Evolutionary conservation across 2,113 vertebrate genomes (phyloP), one percentile per base, ranked within the genome.

Genomic region (Asarcornis scutulata): DNA sequence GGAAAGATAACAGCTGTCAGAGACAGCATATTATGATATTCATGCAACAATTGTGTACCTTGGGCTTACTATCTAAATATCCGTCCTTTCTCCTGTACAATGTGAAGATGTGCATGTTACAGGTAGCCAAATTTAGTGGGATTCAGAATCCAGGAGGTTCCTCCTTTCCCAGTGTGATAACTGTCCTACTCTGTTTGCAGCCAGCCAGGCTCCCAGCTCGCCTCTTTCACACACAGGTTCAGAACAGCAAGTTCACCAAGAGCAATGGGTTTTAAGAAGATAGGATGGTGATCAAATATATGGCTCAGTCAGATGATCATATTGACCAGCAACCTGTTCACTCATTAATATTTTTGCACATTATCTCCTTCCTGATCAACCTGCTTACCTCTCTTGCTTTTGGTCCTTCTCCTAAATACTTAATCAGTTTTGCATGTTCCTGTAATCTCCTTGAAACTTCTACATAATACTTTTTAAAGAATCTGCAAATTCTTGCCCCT

Each of bases 1-100:
- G 25, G 34, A 34, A 25, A 53, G 48, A 7, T 25, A 11, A 38
- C 42, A 32, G 11, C 18, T 52, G 50, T 52, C 50, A 52, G 23
- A 88, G 27, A 17, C 17, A 26, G 40, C 20, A 11, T 3, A 14
- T 16, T 1, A 44, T 25, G 32, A 27, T 9, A 13, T 1, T 18
- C 0, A 0, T 17, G 13, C 10, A 44, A 25, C 2, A 36, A 1
- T 11, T 26, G 12, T 36, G 17, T 42, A 21, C 6, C 17, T 62
- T 29, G 8, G 2, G 32, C 66, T 69, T 31, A 31, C 27, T 32
- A 7, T 25, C 68, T 87, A 18, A 3, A 4, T 31, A 11, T 11
- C 11, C 9, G 32, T 13, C 27, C 31, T 36, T 27, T 14, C 17
- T 83, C 36, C 38, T 55, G 13, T 7, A 13, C 40, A 48, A 68